These are phyloP conservation scores for Drosophila nannoptera DNA, from an alignment of 1,140 invertebrate species.

Conservation along the genomic window DNA sequence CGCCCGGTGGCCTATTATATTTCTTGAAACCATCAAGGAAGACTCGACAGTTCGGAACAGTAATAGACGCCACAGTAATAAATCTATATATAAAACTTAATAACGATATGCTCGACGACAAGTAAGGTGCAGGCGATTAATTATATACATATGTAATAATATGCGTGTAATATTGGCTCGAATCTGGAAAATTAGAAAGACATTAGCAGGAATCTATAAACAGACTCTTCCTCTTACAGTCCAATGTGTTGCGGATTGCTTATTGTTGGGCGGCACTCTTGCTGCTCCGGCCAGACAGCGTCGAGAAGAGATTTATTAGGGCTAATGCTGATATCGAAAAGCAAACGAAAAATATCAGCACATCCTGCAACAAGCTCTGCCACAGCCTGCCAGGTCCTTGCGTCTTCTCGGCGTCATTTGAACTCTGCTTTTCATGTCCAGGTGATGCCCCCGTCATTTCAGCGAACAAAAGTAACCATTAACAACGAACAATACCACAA, in stretches of 20 bases:
- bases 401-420: neutral
- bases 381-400: neutral
- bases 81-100: too few relatives aligned
- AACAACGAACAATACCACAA: conserved; percentile 2
- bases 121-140: conserved; percentile 29
- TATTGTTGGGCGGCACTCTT: too few relatives aligned
- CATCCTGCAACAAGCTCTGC: conserved; percentile 34
- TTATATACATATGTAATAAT: too few relatives aligned
- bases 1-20: conserved; percentile 37
- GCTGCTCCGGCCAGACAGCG: too few relatives aligned
- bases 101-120: conserved; percentile 20
- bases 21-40: conserved; percentile 29
- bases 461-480: too few relatives aligned
- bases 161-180: too few relatives aligned
- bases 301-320: too few relatives aligned
- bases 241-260: too few relatives aligned
- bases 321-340: conserved; percentile 39
- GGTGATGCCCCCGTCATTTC: neutral
- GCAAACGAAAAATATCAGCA: conserved; percentile 43
- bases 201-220: too few relatives aligned
- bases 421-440: conserved; percentile 15
- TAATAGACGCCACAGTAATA: conserved; percentile 9
- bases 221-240: too few relatives aligned
- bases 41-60: conserved; percentile 32
- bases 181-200: too few relatives aligned